Base-by-base conservation (phyloP, 2,797 vertebrate genomes). In the Ibycter americanus region DNA sequence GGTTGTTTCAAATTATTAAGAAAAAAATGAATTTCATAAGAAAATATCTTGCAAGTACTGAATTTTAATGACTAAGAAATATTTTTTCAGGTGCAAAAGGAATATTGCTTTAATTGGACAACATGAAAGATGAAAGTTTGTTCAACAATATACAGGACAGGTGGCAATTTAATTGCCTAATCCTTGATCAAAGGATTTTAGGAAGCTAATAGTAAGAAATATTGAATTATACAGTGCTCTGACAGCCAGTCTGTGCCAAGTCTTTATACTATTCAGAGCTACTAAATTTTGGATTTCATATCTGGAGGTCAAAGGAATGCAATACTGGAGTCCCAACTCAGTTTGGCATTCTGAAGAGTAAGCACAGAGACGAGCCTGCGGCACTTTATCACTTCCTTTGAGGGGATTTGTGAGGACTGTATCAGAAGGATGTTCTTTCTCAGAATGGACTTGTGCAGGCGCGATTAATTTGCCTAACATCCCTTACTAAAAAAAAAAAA, bases 51-150 rank as follows among this genome's bases (percentile, higher is more conserved):
- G 62, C 54, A 80, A 67, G 14, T 58, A 55, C 42, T 68, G 72
- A 67, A 83, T 89, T 90, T 78, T 49, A 88, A 20, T 83, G 25
- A 72, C 52, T 65, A 62, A 83, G 32, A 84, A 59, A 36, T 95
- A 84, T 97, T 97, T 96, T 93, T 65, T 89, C 94, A 97, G 87
- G 83, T 97, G 87, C 78, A 66, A 86, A 72, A 83, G n/a, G 15
- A 94, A 36, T 73, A 82, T 68, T 92, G 11, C 38, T 87, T 90
- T 90, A 96, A 84, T 77, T 89, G 40, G 21, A 51, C 46, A 83
- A 36, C 58, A 85, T 86, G 93, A 96, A 92, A 74, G 68, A 70
- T 59, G 47, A 87, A 92, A 82, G 40, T 12, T 93, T 87, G 31
- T 91, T 94, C 85, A 82, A 83, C n/a, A 85, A 83, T 70, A 58